These are phyloP conservation scores for Phycodurus eques DNA, from an alignment of 2,113 vertebrate genomes.

Conservation along the genomic window DNA sequence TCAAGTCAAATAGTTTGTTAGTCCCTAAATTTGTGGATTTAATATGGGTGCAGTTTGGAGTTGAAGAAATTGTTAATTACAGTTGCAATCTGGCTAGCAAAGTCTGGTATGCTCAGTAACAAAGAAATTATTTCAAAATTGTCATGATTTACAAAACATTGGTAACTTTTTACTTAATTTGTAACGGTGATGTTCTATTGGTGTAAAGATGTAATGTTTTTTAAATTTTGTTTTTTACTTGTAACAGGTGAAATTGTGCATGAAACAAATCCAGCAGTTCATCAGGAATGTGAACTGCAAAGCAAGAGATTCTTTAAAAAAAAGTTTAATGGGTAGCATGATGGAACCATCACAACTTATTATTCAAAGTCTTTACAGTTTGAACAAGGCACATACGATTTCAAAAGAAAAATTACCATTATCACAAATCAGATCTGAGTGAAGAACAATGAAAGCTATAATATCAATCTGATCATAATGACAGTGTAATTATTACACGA, in stretches of 20 bases:
- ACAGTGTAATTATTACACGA: neutral
- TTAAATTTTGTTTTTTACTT: neutral
- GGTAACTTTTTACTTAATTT: neutral
- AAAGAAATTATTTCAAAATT: neutral
- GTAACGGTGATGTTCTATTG: neutral
- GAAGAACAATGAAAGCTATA: neutral
- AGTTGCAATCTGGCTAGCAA: too few species aligned
- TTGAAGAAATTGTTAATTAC: too few species aligned
- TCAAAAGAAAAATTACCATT: neutral
- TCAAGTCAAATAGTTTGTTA: too few species aligned
- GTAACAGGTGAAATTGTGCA: neutral
- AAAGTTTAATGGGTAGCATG: neutral
- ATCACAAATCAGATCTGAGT: neutral
- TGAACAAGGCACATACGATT: neutral
- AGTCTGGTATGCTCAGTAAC: too few species aligned
- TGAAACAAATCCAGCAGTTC: too few species aligned
- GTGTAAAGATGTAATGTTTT: neutral
- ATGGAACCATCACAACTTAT: neutral
- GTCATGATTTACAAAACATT: neutral
- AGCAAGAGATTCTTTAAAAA: neutral
- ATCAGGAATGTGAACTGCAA: too few species aligned
- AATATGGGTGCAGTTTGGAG: too few species aligned
- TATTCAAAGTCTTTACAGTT: neutral
- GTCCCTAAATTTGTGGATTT: too few species aligned
- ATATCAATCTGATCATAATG: neutral